A percentile compares a stretch with the other conserved stretches of the same genome.
These are phyloP conservation scores for Lydus trimaculatus DNA, from an alignment of 2,888 invertebrate genomes.

Conservation along the genomic window DNA sequence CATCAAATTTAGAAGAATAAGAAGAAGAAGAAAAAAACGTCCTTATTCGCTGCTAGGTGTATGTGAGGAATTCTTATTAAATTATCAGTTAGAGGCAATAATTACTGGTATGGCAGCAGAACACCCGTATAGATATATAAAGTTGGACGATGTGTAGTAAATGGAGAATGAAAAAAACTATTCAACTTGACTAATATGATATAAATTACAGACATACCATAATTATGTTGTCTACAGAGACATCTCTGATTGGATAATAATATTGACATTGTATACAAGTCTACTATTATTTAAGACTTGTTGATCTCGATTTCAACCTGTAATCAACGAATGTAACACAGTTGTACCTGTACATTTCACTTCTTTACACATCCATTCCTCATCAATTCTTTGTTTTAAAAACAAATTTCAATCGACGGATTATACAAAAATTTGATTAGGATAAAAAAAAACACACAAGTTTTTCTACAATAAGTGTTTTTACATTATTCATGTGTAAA, in stretches of 20 bases:
- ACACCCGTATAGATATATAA: slow-evolving; percentile 49
- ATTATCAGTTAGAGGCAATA: slow-evolving; percentile 52
- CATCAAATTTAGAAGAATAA: too few species aligned
- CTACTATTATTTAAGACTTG: slow-evolving; percentile 58
- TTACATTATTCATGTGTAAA: background rate
- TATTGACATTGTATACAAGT: slow-evolving; percentile 59
- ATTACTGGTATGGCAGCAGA: slow-evolving; percentile 46
- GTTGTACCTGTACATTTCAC: background rate
- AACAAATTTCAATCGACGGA: background rate
- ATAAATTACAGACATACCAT: slow-evolving; percentile 58
- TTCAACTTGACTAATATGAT: slow-evolving; percentile 56
- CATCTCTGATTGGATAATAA: slow-evolving; percentile 62
- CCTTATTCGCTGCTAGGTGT: slow-evolving; percentile 34
- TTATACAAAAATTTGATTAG: background rate
- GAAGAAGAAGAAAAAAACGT: slow-evolving; percentile 21
- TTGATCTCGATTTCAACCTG: slow-evolving; percentile 50
- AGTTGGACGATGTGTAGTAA: slow-evolving; percentile 18
- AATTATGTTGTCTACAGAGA: slow-evolving; percentile 61
- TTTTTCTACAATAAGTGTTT: background rate
- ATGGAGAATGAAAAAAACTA: slow-evolving; percentile 41
- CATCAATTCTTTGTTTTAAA: background rate
- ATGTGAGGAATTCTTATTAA: slow-evolving; percentile 51
- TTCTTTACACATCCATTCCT: background rate
- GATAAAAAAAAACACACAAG: background rate
- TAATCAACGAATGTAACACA: slow-evolving; percentile 49